phyloP scores from a whole-genome alignment of 2,113 vertebrate genomes.

The Oceanodroma tethys region DNA sequence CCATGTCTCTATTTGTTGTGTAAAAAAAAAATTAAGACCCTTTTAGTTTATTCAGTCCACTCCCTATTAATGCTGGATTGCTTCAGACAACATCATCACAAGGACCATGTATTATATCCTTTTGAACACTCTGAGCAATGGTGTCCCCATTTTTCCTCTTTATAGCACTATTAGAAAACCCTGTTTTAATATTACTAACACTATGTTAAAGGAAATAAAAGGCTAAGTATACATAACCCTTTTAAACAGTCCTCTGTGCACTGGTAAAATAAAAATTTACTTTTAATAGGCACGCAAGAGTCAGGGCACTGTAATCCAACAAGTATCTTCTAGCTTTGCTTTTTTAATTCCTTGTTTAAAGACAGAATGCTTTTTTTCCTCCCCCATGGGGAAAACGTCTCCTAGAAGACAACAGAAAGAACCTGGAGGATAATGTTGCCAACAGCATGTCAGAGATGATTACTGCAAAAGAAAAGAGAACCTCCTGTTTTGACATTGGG shows the following conservation, averaged over 20 bases:
- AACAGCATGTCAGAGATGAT: slow-evolving; percentile 22
- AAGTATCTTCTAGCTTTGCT: not conserved
- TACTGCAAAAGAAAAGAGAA: slow-evolving; percentile 22
- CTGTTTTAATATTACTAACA: not conserved
- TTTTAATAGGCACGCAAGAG: not conserved
- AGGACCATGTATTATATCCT: not conserved
- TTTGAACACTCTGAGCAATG: not conserved
- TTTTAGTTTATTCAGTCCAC: not conserved
- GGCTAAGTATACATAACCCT: not conserved
- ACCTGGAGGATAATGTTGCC: slow-evolving; percentile 4
- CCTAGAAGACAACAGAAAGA: slow-evolving; percentile 20
- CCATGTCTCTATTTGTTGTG: not conserved
- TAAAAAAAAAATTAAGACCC: not conserved
- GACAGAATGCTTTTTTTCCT: not conserved
- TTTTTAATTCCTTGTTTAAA: slow-evolving; percentile 1
- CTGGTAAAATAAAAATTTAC: not conserved
- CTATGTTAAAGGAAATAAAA: not conserved
- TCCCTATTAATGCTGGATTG: not conserved
- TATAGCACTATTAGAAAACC: not conserved
- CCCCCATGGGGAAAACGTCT: not conserved
- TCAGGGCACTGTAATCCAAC: not conserved
- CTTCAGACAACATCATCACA: not conserved
- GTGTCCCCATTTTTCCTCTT: not conserved
- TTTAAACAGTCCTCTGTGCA: not conserved
- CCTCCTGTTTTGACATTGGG: slow-evolving; percentile 20